Evolutionary conservation across 1,140 invertebrate species (phyloP).

Genomic region (Nebria ingens): DNA sequence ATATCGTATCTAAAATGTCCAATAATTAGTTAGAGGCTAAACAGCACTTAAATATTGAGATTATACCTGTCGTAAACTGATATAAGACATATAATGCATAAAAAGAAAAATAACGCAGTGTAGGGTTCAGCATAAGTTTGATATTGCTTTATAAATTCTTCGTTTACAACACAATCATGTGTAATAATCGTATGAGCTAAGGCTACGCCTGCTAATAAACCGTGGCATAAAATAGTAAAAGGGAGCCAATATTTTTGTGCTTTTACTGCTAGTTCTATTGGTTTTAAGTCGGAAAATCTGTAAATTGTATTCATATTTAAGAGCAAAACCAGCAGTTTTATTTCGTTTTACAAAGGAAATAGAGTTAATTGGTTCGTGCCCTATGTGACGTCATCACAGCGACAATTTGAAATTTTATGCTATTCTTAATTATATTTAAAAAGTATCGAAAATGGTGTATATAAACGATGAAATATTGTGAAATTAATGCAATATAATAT

Average conservation of each 20-base stretch:
- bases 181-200: slow-evolving; percentile 28
- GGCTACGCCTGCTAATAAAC: slow-evolving; percentile 29
- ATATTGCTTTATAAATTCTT: slow-evolving; percentile 28
- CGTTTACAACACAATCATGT: slow-evolving; percentile 24
- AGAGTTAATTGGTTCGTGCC: too few species aligned
- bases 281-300: slow-evolving; percentile 11
- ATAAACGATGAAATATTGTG: too few species aligned
- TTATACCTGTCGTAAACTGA: slow-evolving; percentile 31
- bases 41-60: neutral
- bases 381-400: too few species aligned
- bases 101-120: slow-evolving; percentile 27
- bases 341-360: too few species aligned
- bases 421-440: too few species aligned
- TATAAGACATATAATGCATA: slow-evolving; percentile 30
- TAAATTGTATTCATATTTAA: too few species aligned
- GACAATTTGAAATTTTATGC: too few species aligned
- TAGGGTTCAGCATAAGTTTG: slow-evolving; percentile 31
- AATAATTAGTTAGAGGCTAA: neutral
- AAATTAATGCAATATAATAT: too few species aligned
- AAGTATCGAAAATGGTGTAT: too few species aligned
- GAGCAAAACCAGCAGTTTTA: too few species aligned
- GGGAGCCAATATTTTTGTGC: slow-evolving; percentile 30
- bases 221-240: slow-evolving; percentile 29
- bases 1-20: slow-evolving; percentile 28
- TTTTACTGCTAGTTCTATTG: slow-evolving; percentile 25